Base-by-base conservation (phyloP, 2,888 invertebrate species). In the Hyposoter didymator region DNA sequence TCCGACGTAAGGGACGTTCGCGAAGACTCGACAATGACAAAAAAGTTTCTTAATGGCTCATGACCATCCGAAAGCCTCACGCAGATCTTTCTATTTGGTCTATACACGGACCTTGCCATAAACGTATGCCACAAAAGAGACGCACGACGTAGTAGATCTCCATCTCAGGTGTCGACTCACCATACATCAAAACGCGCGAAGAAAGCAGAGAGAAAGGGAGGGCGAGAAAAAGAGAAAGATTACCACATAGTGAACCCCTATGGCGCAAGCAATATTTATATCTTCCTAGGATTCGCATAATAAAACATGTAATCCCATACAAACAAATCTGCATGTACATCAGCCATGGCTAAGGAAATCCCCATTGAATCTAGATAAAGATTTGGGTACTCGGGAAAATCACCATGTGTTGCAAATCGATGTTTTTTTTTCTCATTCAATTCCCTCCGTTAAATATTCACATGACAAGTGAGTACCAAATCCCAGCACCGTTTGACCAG, bases 111-210 rank as follows among this genome's bases (percentile, higher is more conserved):
- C 7, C n/a, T 52, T 1, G 1, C n/a, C 62, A 49, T 75, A 69
- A 52, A 67, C 66, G 19, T 12, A 39, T 49, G 43, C 47, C 32
- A 45, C 72, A 47, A 32, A 69, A 14, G 52, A 62, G 55, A 85
- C 84, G 90, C 89, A 87, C 86, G 90, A 88, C 90, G 89, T 84
- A 83, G 86, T 82, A 88, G 90, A 91, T 90, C 87, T 82, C 86
- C 83, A 91, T 91, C 90, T 88, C 82, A 89, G 88, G 87, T 90
- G 90, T 91, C 90, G 89, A 89, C 88, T 84, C 80, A 67, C 87
- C 78, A 85, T 87, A 72, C 86, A 82, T 39, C 39, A 39, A 10
- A 39, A 39, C 73, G 85, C 79, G 45, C 78, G 69, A 75, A 82
- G 90, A 78, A 43, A 39, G 10, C 59, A 28, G 4, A 22, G 28